Percentiles rank a stretch among this genome's conserved stretches.
phyloP scores from a whole-genome alignment of 2,797 vertebrate genomes.

The Paguma larvata region DNA sequence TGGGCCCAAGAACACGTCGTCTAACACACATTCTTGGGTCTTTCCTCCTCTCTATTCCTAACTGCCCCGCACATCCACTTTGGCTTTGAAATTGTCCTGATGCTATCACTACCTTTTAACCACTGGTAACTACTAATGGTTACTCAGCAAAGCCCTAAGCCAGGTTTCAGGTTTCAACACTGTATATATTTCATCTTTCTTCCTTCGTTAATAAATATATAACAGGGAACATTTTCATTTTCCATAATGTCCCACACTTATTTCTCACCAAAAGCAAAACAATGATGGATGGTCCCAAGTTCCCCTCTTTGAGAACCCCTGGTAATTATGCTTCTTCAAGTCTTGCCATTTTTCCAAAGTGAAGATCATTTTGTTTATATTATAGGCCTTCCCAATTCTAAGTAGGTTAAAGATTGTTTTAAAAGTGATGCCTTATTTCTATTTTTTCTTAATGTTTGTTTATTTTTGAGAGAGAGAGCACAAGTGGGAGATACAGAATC shows the following conservation, averaged over 20 bases:
- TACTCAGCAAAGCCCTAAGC: constrained; percentile 52
- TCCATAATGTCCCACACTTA: background rate
- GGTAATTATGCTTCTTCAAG: constrained; percentile 21
- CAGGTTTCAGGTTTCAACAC: background rate
- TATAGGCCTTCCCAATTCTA: constrained; percentile 2
- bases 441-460: too few relatives aligned
- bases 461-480: too few relatives aligned
- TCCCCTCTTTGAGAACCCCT: background rate
- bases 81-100: constrained; percentile 49
- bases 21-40: background rate
- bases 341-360: background rate
- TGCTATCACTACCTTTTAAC: background rate
- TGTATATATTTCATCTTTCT: constrained; percentile 1
- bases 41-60: background rate
- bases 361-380: background rate
- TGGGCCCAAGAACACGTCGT: background rate
- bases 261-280: constrained; percentile 62
- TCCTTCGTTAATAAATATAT: constrained; percentile 2
- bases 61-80: background rate
- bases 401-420: background rate
- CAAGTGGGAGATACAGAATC: too few relatives aligned
- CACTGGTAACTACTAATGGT: background rate
- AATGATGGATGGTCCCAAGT: background rate
- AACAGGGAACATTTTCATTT: constrained; percentile 25
- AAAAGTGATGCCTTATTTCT: too few relatives aligned